These are phyloP conservation scores for Lasioglossum figueresi DNA, from an alignment of 2,888 invertebrate genomes.

Conservation along the genomic window DNA sequence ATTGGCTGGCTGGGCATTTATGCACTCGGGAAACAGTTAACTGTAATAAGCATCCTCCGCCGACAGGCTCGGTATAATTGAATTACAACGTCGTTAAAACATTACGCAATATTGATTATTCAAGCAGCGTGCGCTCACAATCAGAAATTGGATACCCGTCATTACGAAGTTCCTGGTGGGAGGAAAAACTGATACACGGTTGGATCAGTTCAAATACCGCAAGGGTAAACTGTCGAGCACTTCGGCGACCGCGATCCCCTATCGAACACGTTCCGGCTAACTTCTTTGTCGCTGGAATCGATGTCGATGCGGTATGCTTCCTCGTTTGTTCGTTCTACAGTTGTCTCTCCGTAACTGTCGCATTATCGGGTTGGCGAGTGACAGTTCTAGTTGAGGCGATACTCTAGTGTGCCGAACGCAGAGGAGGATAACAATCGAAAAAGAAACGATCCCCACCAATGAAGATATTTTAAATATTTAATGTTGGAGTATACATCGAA, in stretches of 20 bases:
- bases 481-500: too few species aligned
- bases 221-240: conserved; percentile 28
- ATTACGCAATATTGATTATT: conserved; percentile 59
- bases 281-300: not conserved
- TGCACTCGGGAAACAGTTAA: conserved; percentile 50
- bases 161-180: conserved; percentile 10
- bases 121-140: conserved; percentile 40
- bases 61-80: conserved; percentile 59
- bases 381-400: too few species aligned
- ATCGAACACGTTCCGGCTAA: conserved; percentile 1
- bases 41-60: conserved; percentile 59
- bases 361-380: too few species aligned
- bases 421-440: too few species aligned
- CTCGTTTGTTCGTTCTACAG: not conserved
- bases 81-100: conserved; percentile 70
- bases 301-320: not conserved
- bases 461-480: too few species aligned
- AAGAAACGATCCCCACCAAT: too few species aligned
- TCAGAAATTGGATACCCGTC: conserved; percentile 45
- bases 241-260: not conserved
- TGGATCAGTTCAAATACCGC: conserved; percentile 1
- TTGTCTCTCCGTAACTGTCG: too few species aligned
- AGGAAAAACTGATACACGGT: conserved; percentile 9
- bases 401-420: too few species aligned
- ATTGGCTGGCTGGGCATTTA: conserved; percentile 36